A percentile compares a stretch with the other conserved stretches of the same genome.
Evolutionary conservation across 1,140 invertebrate genomes (phyloP).

Genomic region (Caenorhabditis brenneri): DNA sequence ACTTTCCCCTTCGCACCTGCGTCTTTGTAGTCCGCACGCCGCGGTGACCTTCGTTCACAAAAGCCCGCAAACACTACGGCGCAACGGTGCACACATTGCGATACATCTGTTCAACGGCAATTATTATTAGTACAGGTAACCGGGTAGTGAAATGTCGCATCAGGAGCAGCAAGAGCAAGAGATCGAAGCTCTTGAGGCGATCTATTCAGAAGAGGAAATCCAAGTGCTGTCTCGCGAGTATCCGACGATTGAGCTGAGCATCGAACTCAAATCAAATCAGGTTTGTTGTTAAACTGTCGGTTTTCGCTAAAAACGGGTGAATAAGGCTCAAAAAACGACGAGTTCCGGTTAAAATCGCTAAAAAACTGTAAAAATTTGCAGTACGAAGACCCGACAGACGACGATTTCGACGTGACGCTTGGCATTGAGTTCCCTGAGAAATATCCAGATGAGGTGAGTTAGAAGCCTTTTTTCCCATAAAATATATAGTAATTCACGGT

Average conservation of each 20-base stretch:
- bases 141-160: slow-evolving; percentile 33
- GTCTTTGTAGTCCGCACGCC: neutral
- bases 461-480: no score
- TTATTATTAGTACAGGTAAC: neutral
- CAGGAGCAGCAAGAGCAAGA: slow-evolving; percentile 58
- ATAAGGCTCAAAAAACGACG: no score
- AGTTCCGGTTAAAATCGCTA: no score
- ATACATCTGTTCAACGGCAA: neutral
- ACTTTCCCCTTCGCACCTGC: neutral
- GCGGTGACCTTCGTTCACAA: neutral
- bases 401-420: slow-evolving; percentile 55
- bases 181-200: slow-evolving; percentile 58
- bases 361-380: slow-evolving; percentile 43
- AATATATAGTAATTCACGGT: no score
- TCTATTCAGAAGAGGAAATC: slow-evolving; percentile 59
- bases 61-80: slow-evolving; percentile 26
- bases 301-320: neutral
- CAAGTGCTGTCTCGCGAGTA: slow-evolving; percentile 56
- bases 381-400: slow-evolving; percentile 49
- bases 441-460: slow-evolving; percentile 57
- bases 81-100: neutral
- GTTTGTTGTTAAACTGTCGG: slow-evolving; percentile 50
- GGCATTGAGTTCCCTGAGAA: slow-evolving; percentile 54
- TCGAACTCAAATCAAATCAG: slow-evolving; percentile 57
- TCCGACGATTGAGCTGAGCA: slow-evolving; percentile 57